These are phyloP conservation scores for Todus mexicanus DNA, from an alignment of 2,797 vertebrate genomes.

Conservation along the genomic window DNA sequence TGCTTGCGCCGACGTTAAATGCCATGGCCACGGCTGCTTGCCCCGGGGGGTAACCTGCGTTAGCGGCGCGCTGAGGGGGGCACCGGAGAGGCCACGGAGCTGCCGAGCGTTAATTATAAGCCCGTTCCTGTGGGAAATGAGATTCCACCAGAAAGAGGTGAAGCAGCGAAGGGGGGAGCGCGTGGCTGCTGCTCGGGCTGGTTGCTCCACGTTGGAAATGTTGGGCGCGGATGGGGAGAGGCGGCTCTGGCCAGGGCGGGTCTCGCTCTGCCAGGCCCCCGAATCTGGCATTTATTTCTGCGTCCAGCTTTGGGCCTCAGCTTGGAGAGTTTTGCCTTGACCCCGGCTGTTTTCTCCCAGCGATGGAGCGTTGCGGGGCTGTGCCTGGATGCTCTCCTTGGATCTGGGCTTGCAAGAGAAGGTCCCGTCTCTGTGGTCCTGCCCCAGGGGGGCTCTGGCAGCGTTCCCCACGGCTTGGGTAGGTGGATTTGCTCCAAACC, in stretches of 20 bases:
- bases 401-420: not conserved
- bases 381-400: fast-evolving
- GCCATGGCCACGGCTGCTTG: not conserved
- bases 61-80: not conserved
- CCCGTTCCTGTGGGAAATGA: not conserved
- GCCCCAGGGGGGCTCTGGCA: not conserved
- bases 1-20: not conserved
- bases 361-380: not conserved
- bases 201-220: not conserved
- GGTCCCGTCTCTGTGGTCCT: not conserved
- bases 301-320: fast-evolving
- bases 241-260: too few relatives aligned
- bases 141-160: not conserved
- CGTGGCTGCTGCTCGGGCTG: not conserved
- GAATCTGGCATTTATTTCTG: fast-evolving
- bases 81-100: not conserved
- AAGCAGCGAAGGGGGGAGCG: not conserved
- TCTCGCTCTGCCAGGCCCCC: fast-evolving
- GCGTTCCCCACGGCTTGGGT: not conserved
- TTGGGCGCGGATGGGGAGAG: not conserved
- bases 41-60: not conserved
- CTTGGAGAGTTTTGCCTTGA: not conserved
- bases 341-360: not conserved
- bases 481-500: not conserved
- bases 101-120: not conserved